Evolutionary conservation across 2,113 vertebrate genomes (phyloP).

Genomic region (Syngnathoides biaculeatus): DNA sequence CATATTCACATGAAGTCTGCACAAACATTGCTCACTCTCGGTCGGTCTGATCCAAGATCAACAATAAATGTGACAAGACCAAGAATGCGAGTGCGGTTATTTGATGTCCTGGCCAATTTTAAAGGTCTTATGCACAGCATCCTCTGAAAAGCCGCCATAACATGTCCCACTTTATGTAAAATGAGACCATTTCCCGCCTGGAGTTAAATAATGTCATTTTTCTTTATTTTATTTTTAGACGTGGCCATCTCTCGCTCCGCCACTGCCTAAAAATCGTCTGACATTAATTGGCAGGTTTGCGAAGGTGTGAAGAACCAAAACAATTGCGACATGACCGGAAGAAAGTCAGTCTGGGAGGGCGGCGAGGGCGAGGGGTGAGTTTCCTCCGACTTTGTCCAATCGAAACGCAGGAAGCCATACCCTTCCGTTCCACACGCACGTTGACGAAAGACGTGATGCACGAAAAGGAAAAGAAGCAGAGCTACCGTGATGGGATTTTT

Average conservation of each 20-base stretch:
- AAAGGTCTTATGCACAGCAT: constrained; percentile 14
- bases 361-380: not conserved
- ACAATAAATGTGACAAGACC: constrained; percentile 25
- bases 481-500: constrained; percentile 24
- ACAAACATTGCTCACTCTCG: constrained; percentile 49
- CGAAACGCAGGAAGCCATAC: constrained; percentile 58
- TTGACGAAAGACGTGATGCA: constrained; percentile 3
- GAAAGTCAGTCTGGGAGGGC: constrained; percentile 32
- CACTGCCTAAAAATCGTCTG: constrained; percentile 21
- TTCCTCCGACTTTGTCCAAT: constrained; percentile 58
- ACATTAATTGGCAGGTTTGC: constrained; percentile 41
- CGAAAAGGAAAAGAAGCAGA: constrained; percentile 25
- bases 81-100: constrained; percentile 18
- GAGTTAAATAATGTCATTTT: constrained; percentile 37
- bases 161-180: constrained; percentile 28
- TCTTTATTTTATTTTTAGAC: no score
- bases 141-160: constrained; percentile 24
- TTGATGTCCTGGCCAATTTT: constrained; percentile 23
- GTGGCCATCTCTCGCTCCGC: not conserved
- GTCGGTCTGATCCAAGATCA: constrained; percentile 35
- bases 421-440: constrained; percentile 52
- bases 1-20: constrained; percentile 49
- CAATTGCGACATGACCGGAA: constrained; percentile 43
- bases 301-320: no score
- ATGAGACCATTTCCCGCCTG: constrained; percentile 5